phyloP scores from a whole-genome alignment of 2,888 invertebrate species.

The Yponomeuta malinellus region DNA sequence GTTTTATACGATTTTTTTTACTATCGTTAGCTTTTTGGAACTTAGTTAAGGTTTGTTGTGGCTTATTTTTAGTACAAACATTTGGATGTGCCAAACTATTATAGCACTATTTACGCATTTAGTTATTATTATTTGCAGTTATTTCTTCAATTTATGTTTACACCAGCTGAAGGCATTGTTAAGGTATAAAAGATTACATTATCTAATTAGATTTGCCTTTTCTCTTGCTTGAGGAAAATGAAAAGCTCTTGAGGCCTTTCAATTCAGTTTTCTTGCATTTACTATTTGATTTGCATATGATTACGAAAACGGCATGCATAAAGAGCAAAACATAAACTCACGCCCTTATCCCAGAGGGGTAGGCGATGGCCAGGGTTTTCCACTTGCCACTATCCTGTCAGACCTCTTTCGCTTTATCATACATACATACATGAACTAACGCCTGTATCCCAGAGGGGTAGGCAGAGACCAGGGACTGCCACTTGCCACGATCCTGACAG shows the following conservation, averaged over 20 bases:
- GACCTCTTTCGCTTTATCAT: too few relatives aligned
- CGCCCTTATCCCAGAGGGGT: too few relatives aligned
- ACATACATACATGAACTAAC: too few relatives aligned
- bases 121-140: slow-evolving; percentile 50
- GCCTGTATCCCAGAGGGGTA: too few relatives aligned
- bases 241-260: background rate
- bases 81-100: slow-evolving; percentile 70
- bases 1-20: slow-evolving; percentile 39
- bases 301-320: background rate
- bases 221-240: background rate
- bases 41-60: slow-evolving; percentile 59
- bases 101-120: slow-evolving; percentile 64
- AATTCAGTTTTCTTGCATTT: background rate
- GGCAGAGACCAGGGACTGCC: too few relatives aligned
- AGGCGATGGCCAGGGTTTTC: too few relatives aligned
- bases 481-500: too few relatives aligned
- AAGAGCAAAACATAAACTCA: too few relatives aligned
- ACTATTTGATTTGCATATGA: slow-evolving; percentile 32
- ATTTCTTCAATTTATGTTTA: slow-evolving; percentile 15
- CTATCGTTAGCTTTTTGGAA: slow-evolving; percentile 53
- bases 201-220: background rate
- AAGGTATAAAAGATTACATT: too few relatives aligned
- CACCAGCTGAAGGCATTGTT: background rate
- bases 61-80: slow-evolving; percentile 57
- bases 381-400: too few relatives aligned